Base-by-base conservation (phyloP, 1,140 invertebrate species). In the Sarcophaga bullata region DNA sequence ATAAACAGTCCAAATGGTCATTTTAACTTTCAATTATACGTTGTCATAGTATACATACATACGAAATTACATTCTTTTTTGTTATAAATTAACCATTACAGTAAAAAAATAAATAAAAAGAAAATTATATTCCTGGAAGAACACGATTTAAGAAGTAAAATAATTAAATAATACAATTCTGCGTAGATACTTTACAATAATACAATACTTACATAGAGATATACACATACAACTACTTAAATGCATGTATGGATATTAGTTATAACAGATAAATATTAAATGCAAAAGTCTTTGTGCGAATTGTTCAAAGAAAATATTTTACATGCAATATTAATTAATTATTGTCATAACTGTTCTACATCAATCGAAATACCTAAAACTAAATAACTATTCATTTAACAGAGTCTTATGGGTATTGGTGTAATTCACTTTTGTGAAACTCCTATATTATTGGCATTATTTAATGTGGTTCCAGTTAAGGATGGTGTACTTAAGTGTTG, bases 401-500 rank as follows among this genome's bases (percentile, higher is more conserved):
- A 52, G 75, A 52, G 75, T 78, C 75, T 78, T 78, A 10, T 52
- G 48, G 17, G 50, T 52, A 19, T 76, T 76, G 46, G 62, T 68
- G 17, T 68, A 68, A 68, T 68, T 58, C 15, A 68, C 62, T 68
- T 68, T 25, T 68, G 62, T 9, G 8, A 8, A 19, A 25, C 62
- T 8, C 62, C 62, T 25, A 68, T 19, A 9, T 8, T 68, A 25
- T 52, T 52, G 50, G 8, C 13, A 13, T 68, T 68, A 19, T n/a
- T n/a, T 19, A 19, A 19, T 10, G 7, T 68, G 3, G 6, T 17
- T 7, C 48, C 48, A 10, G 47, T 49, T 8, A 50, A 52, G 84
- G 75, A 83, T 8, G 83, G 83, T 3, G 83, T 82, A 73, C 81
- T 85, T 76, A 88, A 81, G 19, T 83, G 87, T 85, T 84, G 86